Evolutionary conservation across 2,888 invertebrate species (phyloP).

Genomic region (Heliconius cydno): DNA sequence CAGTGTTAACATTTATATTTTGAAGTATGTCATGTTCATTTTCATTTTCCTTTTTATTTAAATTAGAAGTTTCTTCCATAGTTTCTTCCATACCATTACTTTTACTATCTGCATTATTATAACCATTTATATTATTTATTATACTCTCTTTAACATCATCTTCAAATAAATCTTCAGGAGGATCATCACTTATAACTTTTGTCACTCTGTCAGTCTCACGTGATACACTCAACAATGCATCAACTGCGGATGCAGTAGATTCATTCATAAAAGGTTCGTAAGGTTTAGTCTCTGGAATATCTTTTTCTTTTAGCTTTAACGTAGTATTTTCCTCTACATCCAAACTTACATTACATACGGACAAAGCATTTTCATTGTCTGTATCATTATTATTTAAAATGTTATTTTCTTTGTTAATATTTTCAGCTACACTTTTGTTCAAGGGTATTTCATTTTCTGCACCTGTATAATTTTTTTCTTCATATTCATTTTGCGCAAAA

Average conservation of each 20-base stretch:
- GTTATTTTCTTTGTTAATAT: constrained; percentile 25
- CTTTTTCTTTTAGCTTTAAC: constrained; percentile 24
- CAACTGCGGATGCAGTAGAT: constrained; percentile 77
- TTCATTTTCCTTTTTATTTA: constrained; percentile 29
- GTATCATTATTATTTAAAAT: constrained; percentile 15
- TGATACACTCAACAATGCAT: constrained; percentile 75
- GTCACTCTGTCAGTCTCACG: constrained; percentile 75
- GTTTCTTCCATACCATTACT: constrained; percentile 48
- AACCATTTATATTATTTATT: constrained; percentile 55
- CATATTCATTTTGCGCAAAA: constrained; percentile 35
- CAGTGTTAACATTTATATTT: constrained; percentile 1
- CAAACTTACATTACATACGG: constrained; percentile 9
- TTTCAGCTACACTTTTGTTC: constrained; percentile 20
- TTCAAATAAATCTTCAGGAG: constrained; percentile 77
- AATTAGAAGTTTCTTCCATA: constrained; percentile 8
- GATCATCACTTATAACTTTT: constrained; percentile 70
- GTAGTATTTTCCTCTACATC: constrained; percentile 21
- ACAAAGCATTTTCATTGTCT: constrained; percentile 22
- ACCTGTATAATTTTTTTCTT: constrained; percentile 24
- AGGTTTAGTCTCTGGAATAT: constrained; percentile 37
- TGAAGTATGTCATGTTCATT: constrained; percentile 31
- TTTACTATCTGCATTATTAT: constrained; percentile 50
- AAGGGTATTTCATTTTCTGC: background rate
- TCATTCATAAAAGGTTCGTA: constrained; percentile 67
- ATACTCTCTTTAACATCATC: constrained; percentile 70